These are phyloP conservation scores for Drosophila mojavensis DNA, from an alignment of 1,140 invertebrate species.

Conservation along the genomic window DNA sequence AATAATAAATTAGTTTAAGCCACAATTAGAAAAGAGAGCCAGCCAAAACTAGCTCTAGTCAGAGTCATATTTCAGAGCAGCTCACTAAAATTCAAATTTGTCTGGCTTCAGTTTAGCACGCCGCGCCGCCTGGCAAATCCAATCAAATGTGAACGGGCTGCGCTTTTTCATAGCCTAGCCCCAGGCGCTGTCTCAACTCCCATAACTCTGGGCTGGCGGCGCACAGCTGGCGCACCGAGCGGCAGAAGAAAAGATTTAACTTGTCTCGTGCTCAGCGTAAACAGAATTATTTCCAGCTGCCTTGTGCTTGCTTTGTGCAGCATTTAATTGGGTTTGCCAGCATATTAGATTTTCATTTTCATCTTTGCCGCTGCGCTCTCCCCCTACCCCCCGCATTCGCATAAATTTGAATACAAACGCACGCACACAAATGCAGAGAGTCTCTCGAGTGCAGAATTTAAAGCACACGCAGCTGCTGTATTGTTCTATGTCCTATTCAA, in stretches of 20 bases:
- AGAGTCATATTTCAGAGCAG: conserved; percentile 4
- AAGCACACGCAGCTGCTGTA: conserved; percentile 1
- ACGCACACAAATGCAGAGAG: too few relatives aligned
- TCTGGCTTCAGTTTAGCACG: conserved; percentile 7
- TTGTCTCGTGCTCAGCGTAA: conserved; percentile 67
- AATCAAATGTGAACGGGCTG: conserved; percentile 47
- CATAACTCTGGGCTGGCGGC: background rate
- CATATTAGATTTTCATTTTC: conserved; percentile 73
- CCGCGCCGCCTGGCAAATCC: conserved; percentile 27
- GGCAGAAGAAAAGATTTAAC: conserved; percentile 61
- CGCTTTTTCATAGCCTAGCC: conserved; percentile 38
- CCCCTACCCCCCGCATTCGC: background rate
- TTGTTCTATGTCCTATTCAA: background rate
- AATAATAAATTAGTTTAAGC: background rate
- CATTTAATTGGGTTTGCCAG: conserved; percentile 78
- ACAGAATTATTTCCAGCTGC: conserved; percentile 68
- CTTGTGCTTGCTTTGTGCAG: conserved; percentile 58
- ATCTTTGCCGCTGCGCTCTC: background rate
- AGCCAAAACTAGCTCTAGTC: background rate
- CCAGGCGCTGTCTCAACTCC: conserved; percentile 13
- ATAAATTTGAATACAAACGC: conserved; percentile 21
- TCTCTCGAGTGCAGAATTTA: conserved; percentile 2
- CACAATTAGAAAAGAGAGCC: background rate
- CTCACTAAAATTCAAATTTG: background rate
- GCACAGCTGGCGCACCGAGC: conserved; percentile 36